Conservation (phyloP, 2,113 vertebrate genomes). For the Periophthalmus modestus region DNA sequence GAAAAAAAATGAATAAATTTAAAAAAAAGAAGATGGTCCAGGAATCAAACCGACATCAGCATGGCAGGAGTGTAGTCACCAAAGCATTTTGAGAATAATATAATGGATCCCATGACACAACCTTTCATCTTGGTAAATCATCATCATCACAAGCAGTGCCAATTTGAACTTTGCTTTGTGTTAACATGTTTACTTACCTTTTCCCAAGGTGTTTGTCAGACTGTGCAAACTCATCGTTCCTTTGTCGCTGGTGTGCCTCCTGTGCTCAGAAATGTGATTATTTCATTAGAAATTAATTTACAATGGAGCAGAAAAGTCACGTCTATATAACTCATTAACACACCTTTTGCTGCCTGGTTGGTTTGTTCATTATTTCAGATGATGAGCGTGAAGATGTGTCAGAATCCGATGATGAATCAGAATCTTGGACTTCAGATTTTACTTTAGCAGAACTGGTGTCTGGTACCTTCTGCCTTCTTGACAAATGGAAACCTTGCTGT, state of each 20-base stretch:
- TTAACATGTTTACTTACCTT: slow-evolving; percentile 60
- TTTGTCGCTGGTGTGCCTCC: slow-evolving; percentile 43
- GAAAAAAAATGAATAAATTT: no score
- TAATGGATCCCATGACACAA: neutral
- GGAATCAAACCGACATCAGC: neutral
- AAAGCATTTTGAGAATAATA: neutral
- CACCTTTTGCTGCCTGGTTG: slow-evolving; percentile 67
- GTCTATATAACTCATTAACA: slow-evolving; percentile 33
- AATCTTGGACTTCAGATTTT: slow-evolving; percentile 41
- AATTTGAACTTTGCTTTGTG: neutral
- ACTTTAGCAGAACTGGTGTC: slow-evolving; percentile 11
- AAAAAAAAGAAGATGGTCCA: neutral
- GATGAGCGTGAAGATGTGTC: slow-evolving; percentile 73
- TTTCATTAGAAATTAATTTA: neutral
- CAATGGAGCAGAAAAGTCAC: neutral
- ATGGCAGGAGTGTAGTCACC: neutral
- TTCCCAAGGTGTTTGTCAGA: slow-evolving; percentile 28
- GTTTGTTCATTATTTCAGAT: slow-evolving; percentile 47
- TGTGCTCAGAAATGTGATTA: slow-evolving; percentile 30
- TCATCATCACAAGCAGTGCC: no score
- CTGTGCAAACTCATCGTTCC: slow-evolving; percentile 37
- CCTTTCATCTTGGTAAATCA: no score
- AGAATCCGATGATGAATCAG: slow-evolving; percentile 75
- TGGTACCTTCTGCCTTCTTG: slow-evolving; percentile 19
- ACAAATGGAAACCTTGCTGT: slow-evolving; percentile 15